Evolutionary conservation across 2,797 vertebrate species (phyloP).

Genomic region (Acipenser transmontanus): DNA sequence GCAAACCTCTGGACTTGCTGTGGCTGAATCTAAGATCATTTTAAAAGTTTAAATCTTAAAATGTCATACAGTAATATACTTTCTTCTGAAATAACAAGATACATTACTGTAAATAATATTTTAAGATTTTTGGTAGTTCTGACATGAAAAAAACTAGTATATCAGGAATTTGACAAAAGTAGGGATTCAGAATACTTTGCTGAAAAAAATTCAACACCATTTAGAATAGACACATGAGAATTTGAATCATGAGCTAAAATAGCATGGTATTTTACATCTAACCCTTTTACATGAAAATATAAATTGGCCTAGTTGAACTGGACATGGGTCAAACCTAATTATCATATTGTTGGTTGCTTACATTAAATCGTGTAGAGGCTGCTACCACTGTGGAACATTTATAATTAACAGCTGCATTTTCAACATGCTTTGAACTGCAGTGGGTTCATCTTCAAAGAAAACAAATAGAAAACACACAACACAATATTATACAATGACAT

Average conservation of each 20-base stretch:
- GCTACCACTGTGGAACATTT: constrained; percentile 24
- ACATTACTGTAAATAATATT: background rate
- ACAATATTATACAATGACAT: background rate
- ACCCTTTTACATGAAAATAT: background rate
- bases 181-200: too few species aligned
- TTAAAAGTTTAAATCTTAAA: background rate
- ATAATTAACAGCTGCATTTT: constrained; percentile 25
- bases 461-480: constrained; percentile 4
- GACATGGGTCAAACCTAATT: too few species aligned
- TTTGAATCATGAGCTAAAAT: background rate
- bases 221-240: background rate
- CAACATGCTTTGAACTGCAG: constrained; percentile 33
- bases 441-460: constrained; percentile 35
- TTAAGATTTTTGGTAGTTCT: too few species aligned
- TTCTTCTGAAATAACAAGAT: background rate
- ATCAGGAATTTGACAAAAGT: too few species aligned
- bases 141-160: too few species aligned
- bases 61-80: background rate
- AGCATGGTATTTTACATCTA: background rate
- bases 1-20: constrained; percentile 23
- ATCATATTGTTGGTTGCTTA: constrained; percentile 15
- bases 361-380: constrained; percentile 22
- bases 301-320: background rate
- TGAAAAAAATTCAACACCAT: too few species aligned
- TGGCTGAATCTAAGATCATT: constrained; percentile 19